These are phyloP conservation scores for Ectemnius cavifrons DNA, from an alignment of 2,888 invertebrate species.

Conservation along the genomic window DNA sequence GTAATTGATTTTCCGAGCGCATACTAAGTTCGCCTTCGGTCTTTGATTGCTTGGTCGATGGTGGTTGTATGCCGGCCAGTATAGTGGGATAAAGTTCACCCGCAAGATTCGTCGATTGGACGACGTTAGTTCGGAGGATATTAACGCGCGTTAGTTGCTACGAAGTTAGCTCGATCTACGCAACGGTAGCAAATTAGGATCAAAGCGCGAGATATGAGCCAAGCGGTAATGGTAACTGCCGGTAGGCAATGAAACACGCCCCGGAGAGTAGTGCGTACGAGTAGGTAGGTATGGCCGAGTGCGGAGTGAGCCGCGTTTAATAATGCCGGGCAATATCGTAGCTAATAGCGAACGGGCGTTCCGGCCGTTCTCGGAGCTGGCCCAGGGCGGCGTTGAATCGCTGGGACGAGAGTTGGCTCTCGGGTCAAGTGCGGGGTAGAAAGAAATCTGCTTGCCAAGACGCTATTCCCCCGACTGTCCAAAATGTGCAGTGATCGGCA, in stretches of 20 bases:
- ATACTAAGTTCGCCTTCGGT: background rate
- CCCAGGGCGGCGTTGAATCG: too few relatives aligned
- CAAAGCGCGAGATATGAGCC: background rate
- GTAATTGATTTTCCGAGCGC: constrained; percentile 43
- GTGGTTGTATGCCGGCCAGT: background rate
- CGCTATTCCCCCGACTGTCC: constrained; percentile 83
- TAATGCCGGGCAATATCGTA: constrained; percentile 32
- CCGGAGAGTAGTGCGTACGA: too few relatives aligned
- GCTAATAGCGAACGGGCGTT: constrained; percentile 26
- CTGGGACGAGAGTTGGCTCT: too few relatives aligned
- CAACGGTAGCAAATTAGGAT: background rate
- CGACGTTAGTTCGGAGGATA: background rate
- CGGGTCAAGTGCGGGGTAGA: constrained; percentile 15
- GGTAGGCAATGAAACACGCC: too few relatives aligned
- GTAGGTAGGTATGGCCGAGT: background rate
- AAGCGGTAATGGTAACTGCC: background rate
- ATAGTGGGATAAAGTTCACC: background rate
- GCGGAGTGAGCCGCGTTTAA: background rate
- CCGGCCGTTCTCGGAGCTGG: background rate
- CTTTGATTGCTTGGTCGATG: too few relatives aligned
- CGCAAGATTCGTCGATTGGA: background rate
- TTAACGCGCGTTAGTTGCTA: background rate
- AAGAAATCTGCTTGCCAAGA: constrained; percentile 75
- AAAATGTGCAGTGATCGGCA: constrained; percentile 83
- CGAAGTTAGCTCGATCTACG: background rate